Percentiles rank a stretch among this genome's conserved stretches.
These are phyloP conservation scores for Cinclus mexicanus DNA, from an alignment of 2,113 vertebrate species.

Conservation along the genomic window DNA sequence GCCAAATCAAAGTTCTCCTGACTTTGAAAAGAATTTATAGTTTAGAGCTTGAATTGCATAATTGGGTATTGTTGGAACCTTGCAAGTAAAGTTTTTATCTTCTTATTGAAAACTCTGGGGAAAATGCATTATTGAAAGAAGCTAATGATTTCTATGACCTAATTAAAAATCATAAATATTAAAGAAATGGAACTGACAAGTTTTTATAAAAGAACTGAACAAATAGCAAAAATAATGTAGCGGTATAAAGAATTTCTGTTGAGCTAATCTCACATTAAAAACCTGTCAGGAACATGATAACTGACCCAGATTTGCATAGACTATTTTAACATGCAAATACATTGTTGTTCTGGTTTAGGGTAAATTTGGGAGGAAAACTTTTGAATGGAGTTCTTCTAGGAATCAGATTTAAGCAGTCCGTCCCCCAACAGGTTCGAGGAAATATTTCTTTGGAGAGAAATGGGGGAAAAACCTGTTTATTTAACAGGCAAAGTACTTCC, in stretches of 20 bases:
- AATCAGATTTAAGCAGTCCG: too few relatives aligned
- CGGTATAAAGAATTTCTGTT: not conserved
- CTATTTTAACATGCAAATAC: not conserved
- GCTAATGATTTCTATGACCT: not conserved
- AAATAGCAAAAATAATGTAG: not conserved
- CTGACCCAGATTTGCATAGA: not conserved
- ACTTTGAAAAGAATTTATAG: not conserved
- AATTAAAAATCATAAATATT: constrained; percentile 15
- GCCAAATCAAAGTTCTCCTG: not conserved
- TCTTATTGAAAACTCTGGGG: not conserved
- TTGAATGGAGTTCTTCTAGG: too few relatives aligned
- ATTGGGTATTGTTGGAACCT: not conserved
- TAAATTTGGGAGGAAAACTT: too few relatives aligned
- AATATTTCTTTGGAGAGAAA: too few relatives aligned
- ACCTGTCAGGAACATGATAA: not conserved
- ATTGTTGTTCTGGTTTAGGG: not conserved
- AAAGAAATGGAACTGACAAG: not conserved
- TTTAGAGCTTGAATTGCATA: not conserved
- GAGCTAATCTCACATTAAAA: not conserved
- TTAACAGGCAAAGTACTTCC: too few relatives aligned
- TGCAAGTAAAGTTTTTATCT: not conserved
- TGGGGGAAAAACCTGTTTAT: too few relatives aligned
- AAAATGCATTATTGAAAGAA: not conserved
- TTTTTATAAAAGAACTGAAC: not conserved
- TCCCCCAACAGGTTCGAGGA: too few relatives aligned